Conservation (phyloP, 2,113 vertebrate genomes). For the Antigone vipio region DNA sequence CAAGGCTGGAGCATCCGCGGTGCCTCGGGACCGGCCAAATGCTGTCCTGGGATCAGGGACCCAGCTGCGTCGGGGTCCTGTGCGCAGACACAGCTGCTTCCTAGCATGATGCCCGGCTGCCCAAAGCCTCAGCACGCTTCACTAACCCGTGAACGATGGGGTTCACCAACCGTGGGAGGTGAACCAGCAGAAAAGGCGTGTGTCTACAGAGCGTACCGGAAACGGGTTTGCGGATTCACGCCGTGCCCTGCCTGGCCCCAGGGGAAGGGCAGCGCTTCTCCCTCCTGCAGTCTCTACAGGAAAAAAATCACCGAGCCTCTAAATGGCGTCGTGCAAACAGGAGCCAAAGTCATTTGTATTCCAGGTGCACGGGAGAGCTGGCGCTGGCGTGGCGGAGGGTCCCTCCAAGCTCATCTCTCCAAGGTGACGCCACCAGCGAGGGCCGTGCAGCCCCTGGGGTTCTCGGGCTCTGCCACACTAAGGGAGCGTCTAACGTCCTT, state of each 20-base stretch:
- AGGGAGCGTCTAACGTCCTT: fast-evolving
- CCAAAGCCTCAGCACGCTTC: fast-evolving
- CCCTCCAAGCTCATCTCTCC: background rate
- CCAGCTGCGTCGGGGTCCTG: fast-evolving
- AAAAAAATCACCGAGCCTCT: background rate
- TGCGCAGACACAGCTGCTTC: background rate
- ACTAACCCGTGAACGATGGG: background rate
- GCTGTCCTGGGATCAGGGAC: fast-evolving
- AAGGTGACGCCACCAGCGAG: background rate
- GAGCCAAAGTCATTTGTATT: background rate
- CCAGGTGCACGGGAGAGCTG: background rate
- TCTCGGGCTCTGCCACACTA: background rate
- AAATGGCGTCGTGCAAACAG: background rate
- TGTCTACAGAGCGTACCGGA: background rate
- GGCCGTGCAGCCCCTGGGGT: fast-evolving
- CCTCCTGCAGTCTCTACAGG: background rate
- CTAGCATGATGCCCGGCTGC: fast-evolving
- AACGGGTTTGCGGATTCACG: no score
- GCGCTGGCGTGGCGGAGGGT: fast-evolving
- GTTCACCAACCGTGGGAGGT: background rate
- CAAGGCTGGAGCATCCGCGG: fast-evolving
- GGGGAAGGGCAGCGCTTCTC: background rate
- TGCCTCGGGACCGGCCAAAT: fast-evolving
- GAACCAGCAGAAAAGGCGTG: background rate
- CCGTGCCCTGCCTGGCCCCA: background rate